These are phyloP conservation scores for Panzeria rudis DNA, from an alignment of 2,888 invertebrate species.

Conservation along the genomic window DNA sequence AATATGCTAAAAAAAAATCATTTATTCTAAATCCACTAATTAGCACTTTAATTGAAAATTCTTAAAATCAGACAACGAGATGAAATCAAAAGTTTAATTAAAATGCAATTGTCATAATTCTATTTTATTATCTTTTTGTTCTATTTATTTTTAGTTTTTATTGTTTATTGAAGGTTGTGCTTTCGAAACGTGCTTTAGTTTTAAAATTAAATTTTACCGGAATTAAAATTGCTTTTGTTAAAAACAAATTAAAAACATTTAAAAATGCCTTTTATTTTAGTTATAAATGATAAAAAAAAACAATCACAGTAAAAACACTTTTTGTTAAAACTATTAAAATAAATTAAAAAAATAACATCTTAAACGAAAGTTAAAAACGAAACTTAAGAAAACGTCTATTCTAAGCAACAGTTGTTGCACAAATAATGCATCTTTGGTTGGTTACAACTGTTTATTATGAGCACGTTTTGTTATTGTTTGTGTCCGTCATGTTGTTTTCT, in stretches of 20 bases:
- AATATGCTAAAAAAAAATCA: not conserved
- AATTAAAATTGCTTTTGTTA: slow-evolving; percentile 13
- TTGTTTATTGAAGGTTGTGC: slow-evolving; percentile 25
- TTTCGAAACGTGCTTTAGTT: slow-evolving; percentile 30
- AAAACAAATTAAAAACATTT: slow-evolving; percentile 15
- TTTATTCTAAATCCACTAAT: not conserved
- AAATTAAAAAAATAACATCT: not conserved
- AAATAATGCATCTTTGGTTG: slow-evolving; percentile 57
- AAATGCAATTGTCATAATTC: slow-evolving; percentile 25
- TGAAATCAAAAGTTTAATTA: slow-evolving; percentile 1
- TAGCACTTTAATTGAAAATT: slow-evolving; percentile 9
- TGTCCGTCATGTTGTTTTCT: slow-evolving; percentile 31
- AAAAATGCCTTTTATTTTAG: not conserved
- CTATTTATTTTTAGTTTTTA: slow-evolving; percentile 15
- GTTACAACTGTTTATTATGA: slow-evolving; percentile 61
- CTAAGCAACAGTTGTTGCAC: slow-evolving; percentile 67
- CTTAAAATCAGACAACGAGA: not conserved
- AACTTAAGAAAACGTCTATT: slow-evolving; percentile 61
- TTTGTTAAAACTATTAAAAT: slow-evolving; percentile 10
- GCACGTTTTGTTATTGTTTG: slow-evolving; percentile 41
- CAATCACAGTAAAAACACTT: slow-evolving; percentile 17
- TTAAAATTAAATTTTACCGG: slow-evolving; percentile 46
- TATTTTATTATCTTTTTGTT: slow-evolving; percentile 9
- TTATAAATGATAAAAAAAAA: not conserved
- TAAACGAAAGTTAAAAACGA: slow-evolving; percentile 7